These are phyloP conservation scores for Erynnis tages DNA, from an alignment of 2,888 invertebrate species.

Conservation along the genomic window DNA sequence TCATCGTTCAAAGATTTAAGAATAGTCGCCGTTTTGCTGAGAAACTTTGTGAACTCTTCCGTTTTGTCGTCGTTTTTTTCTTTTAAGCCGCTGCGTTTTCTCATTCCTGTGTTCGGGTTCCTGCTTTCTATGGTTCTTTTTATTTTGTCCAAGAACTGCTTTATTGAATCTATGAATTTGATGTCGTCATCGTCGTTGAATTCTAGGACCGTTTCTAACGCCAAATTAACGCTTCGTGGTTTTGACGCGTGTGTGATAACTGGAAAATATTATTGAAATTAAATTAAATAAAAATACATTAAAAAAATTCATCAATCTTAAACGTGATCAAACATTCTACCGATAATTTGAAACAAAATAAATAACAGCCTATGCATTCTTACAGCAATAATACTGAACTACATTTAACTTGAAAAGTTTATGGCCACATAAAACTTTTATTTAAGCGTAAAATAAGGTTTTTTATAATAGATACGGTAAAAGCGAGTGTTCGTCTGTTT, in stretches of 20 bases:
- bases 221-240: constrained; percentile 49
- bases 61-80: constrained; percentile 5
- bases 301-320: no score
- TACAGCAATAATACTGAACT: no score
- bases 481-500: no score
- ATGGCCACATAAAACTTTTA: no score
- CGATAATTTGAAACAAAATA: no score
- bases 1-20: constrained; percentile 44
- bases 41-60: constrained; percentile 47
- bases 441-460: no score
- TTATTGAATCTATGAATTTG: constrained; percentile 43
- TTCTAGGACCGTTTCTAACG: constrained; percentile 53
- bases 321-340: no score
- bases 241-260: constrained; percentile 21
- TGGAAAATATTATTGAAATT: no score
- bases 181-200: constrained; percentile 46
- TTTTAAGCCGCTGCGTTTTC: background rate
- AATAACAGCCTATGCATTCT: no score
- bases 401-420: no score
- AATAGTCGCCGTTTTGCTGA: constrained; percentile 37
- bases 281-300: no score
- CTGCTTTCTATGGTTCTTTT: constrained; percentile 35
- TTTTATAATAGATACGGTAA: no score
- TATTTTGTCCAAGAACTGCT: constrained; percentile 43
- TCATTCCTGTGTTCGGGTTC: background rate